phyloP scores from a whole-genome alignment of 2,113 vertebrate genomes.

The Clarias macrocephalus region DNA sequence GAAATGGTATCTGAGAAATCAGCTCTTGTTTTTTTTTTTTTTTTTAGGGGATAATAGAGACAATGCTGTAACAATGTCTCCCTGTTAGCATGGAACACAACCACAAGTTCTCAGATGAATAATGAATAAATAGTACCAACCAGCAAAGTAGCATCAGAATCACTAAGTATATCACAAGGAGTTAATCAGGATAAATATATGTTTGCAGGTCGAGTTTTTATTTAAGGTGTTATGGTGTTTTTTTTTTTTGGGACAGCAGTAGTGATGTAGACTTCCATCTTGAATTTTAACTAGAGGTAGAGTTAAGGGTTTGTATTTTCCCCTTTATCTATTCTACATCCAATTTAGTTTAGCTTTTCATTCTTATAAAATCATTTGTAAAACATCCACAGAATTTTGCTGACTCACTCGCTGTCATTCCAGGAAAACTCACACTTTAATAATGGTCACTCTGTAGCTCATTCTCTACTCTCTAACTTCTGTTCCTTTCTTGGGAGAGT shows the following conservation, averaged over 20 bases:
- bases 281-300: background rate
- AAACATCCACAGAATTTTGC: background rate
- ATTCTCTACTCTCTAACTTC: background rate
- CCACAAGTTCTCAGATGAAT: background rate
- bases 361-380: background rate
- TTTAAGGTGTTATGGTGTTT: background rate
- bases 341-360: background rate
- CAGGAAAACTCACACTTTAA: background rate
- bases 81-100: background rate
- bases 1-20: background rate
- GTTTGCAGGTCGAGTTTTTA: background rate
- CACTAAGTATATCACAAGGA: background rate
- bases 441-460: background rate
- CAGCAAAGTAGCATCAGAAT: background rate
- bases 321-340: background rate
- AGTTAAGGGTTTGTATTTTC: too few relatives aligned
- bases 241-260: background rate
- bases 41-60: background rate
- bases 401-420: constrained; percentile 18
- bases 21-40: background rate
- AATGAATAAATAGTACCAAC: background rate
- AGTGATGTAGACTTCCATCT: background rate
- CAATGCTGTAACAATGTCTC: background rate
- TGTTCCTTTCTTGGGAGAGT: background rate
- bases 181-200: background rate